phyloP scores from a whole-genome alignment of 2,888 invertebrate genomes.

The Horisme vitalbata region DNA sequence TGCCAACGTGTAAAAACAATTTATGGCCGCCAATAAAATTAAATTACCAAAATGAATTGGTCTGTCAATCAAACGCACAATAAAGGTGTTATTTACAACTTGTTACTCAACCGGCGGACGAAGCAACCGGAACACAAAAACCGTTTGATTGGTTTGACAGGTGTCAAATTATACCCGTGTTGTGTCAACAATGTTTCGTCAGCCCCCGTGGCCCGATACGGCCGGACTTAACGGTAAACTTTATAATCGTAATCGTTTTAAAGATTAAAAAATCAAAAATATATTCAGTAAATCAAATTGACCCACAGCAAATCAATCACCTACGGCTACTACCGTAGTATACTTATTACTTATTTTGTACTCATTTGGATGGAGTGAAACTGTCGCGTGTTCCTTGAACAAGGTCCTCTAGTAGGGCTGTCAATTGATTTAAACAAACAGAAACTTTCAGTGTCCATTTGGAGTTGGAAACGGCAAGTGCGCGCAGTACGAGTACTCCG shows the following conservation, averaged over 20 bases:
- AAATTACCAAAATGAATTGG: slow-evolving; percentile 21
- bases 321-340: no score
- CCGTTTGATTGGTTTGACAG: slow-evolving; percentile 24
- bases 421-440: neutral
- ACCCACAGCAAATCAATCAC: no score
- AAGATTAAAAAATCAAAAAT: no score
- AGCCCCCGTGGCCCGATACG: neutral
- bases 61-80: slow-evolving; percentile 18
- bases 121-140: slow-evolving; percentile 7
- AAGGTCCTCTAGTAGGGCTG: neutral
- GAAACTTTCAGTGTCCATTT: no score
- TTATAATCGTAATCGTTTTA: no score
- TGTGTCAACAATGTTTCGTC: slow-evolving; percentile 20
- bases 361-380: neutral
- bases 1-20: slow-evolving; percentile 13
- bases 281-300: no score
- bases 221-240: neutral
- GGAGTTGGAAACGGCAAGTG: no score
- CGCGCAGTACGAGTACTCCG: no score
- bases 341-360: no score
- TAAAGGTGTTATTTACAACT: slow-evolving; percentile 19
- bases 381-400: neutral
- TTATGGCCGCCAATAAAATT: slow-evolving; percentile 19
- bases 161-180: slow-evolving; percentile 18
- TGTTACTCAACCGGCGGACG: slow-evolving; percentile 14